Base-by-base conservation (phyloP, 2,888 invertebrate species). In the Acleris laterana region DNA sequence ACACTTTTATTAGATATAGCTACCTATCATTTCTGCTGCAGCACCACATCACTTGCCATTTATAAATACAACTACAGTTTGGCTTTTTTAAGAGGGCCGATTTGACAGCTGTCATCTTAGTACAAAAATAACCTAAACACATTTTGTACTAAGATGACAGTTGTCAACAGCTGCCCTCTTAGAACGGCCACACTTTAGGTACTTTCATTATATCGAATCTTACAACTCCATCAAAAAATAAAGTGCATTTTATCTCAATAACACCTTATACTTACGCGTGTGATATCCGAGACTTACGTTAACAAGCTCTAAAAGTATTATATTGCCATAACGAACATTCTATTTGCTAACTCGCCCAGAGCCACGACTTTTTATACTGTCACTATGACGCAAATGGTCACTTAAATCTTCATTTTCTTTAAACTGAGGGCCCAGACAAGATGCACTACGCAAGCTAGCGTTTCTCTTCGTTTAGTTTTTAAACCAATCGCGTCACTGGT, bases 281-380 rank as follows among this genome's bases (percentile, higher is more conserved):
- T 11, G 28, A 32, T 55, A 57, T 28, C 38, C 38, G 38, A 19
- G 25, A 60, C 25, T 38, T 55, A 64, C 32, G 11, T 38, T 60
- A 53, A 17, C 53, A 64, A 64, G 64, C 64, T 59, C 64, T 64
- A 53, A 53, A 11, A 59, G 53, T 64, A 64, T 48, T 20, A 51
- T 28, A 13, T 11, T 48, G 3, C 5, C n/a, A 13, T 32, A 38
- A 50, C 51, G 13, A 51, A 57, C 6, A 52, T 28, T 9, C 7
- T 7, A 22, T 17, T 44, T 38, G 32, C 17, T 53, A 32, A 19
- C 32, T 53, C 32, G 13, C 28, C 7, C 28, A 28, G 28, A 28
- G 28, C 28, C 28, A 9, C 28, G 9, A 7, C 28, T 28, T 28
- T 9, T 5, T 0, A 5, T 28, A 28, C 28, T 28, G 28, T 28